Evolutionary conservation across 2,888 invertebrate genomes (phyloP).

Genomic region (Ophion ellenae): DNA sequence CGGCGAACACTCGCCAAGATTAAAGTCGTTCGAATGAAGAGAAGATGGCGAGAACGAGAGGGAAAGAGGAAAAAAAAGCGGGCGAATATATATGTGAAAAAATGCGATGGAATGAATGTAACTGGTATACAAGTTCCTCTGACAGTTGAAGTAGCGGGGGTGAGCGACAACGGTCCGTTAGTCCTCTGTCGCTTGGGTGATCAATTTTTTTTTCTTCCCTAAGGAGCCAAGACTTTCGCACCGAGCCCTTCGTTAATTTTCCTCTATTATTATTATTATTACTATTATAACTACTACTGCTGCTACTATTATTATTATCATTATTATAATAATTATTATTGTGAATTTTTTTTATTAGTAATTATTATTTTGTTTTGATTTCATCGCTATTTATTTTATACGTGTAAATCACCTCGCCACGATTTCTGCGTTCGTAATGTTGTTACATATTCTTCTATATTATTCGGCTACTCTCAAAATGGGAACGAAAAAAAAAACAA

Average conservation of each 20-base stretch:
- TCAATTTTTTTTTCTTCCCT: conserved; percentile 39
- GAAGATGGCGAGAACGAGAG: conserved; percentile 41
- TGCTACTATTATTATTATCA: conserved; percentile 57
- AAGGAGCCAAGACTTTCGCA: conserved; percentile 56
- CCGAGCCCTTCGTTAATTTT: conserved; percentile 62
- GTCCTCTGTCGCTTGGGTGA: conserved; percentile 75
- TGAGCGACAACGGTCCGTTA: conserved; percentile 74
- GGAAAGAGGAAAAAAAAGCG: conserved; percentile 41
- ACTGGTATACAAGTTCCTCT: conserved; percentile 92
- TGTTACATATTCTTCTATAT: conserved; percentile 59
- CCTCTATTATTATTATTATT: conserved; percentile 58
- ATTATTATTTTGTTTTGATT: conserved; percentile 60
- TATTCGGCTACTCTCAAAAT: conserved; percentile 54
- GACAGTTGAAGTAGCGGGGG: conserved; percentile 80
- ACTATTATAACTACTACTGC: conserved; percentile 53
- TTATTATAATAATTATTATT: conserved; percentile 58
- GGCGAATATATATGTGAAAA: conserved; percentile 65
- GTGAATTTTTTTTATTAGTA: conserved; percentile 55
- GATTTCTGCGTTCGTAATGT: conserved; percentile 60
- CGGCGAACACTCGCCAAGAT: conserved; percentile 22
- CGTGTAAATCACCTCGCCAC: conserved; percentile 60
- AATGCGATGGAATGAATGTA: conserved; percentile 76
- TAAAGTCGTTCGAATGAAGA: conserved; percentile 22
- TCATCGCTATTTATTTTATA: conserved; percentile 66
- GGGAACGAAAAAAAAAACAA: conserved; percentile 20